Evolutionary conservation across 2,113 vertebrate genomes (phyloP).

Genomic region (Anseranas semipalmata): DNA sequence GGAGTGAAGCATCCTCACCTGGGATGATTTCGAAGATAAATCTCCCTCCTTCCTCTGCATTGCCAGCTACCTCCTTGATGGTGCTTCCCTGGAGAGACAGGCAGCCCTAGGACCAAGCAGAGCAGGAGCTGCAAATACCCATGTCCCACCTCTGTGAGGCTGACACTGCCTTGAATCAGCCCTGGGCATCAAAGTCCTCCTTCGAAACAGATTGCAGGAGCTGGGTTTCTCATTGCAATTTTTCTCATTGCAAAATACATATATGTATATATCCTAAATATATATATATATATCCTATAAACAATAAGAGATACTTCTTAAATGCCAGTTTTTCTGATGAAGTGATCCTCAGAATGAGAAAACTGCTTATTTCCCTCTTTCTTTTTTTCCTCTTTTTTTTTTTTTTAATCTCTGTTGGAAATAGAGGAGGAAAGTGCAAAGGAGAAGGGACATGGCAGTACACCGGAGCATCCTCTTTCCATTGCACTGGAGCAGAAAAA

Average conservation of each 20-base stretch:
- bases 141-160: rapidly evolving
- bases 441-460: neutral
- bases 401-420: neutral
- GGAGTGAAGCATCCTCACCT: slow-evolving; percentile 75
- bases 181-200: rapidly evolving
- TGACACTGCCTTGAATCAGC: neutral
- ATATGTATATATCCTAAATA: neutral
- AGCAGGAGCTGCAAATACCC: neutral
- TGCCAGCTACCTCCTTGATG: slow-evolving; percentile 84
- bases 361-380: neutral
- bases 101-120: slow-evolving; percentile 79
- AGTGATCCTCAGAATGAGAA: neutral
- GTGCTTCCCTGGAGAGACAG: slow-evolving; percentile 85
- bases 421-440: neutral
- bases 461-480: neutral
- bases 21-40: slow-evolving; percentile 93
- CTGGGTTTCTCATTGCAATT: neutral
- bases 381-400: neutral
- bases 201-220: neutral
- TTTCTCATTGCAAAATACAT: neutral
- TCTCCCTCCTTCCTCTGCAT: slow-evolving; percentile 87
- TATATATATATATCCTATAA: neutral
- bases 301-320: neutral
- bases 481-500: neutral
- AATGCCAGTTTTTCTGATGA: neutral